Percentiles rank a stretch among this genome's conserved stretches.
phyloP scores from a whole-genome alignment of 1,140 invertebrate species.

The Cotesia vestalis region DNA sequence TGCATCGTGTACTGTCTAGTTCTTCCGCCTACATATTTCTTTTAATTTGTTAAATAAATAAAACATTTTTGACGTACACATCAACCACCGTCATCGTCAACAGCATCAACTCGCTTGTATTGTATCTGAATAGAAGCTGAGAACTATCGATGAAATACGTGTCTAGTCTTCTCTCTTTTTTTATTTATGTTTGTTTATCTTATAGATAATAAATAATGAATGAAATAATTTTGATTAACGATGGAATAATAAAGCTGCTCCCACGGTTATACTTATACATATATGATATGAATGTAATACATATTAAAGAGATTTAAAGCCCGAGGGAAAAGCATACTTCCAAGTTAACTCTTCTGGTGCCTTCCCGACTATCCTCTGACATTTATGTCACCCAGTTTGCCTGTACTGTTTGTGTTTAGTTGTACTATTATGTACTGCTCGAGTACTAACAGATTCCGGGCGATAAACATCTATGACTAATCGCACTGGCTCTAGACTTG shows the following conservation, averaged over 20 bases:
- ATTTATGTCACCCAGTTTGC: slow-evolving; percentile 8
- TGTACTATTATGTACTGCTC: neutral
- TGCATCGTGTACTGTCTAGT: slow-evolving; percentile 23
- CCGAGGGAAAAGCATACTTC: neutral
- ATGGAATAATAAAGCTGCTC: no score
- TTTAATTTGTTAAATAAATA: slow-evolving; percentile 4
- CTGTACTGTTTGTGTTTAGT: no score
- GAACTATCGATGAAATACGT: no score
- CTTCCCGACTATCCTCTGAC: slow-evolving; percentile 1
- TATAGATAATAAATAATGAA: no score
- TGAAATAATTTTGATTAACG: no score
- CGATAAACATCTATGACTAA: slow-evolving; percentile 11
- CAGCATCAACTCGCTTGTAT: no score
- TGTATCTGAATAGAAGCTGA: no score
- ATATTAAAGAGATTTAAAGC: no score
- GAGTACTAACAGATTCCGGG: neutral
- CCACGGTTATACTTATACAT: no score
- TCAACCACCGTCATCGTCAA: neutral
- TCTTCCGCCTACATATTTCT: slow-evolving; percentile 13
- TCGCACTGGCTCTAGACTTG: neutral
- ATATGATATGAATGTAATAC: no score
- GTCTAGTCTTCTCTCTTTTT: no score
- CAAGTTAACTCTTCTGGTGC: neutral
- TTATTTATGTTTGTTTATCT: no score
- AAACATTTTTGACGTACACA: neutral